Base-by-base conservation (phyloP, 1,140 invertebrate species). In the Aphaenogaster floridana region DNA sequence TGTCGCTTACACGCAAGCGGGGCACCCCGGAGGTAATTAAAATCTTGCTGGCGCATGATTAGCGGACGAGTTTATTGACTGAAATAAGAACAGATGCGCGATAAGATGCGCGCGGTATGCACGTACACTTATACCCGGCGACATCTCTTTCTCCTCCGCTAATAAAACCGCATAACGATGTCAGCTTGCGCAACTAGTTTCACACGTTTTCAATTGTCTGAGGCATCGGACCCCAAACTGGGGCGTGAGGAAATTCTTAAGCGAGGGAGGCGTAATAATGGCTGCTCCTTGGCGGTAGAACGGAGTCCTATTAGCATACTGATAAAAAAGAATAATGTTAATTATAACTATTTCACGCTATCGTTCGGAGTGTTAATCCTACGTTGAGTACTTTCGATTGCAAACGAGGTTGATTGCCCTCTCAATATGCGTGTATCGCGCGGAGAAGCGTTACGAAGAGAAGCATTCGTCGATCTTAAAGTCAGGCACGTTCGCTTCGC, bases 171-270 rank as follows among this genome's bases (percentile, higher is more conserved):
- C 69, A 84, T 84, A 84, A 84, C 80, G 54, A 84, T 50, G 69
- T 48, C 80, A 39, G 69, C 69, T 74, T 84, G 57, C 66, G 79
- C 66, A 81, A 81, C 45, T 42, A 50, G 69, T 39, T 71, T 74
- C 69, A 48, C 80, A 76, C 80, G 54, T 84, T 84, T 84, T 52
- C 80, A 76, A 74, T 81, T 81, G 79, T 81, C 79, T 71, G n/a
- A 57, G 39, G 15, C 78, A 68, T 79, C 39, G 54, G 42, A 17
- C 39, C 39, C 39, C 48, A 52, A 81, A 81, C 79, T 71, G 50
- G 66, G 79, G 66, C 79, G 79, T 48, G 80, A 36, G 80, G 54
- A 74, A 84, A 72, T 83, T 84, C 69, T 39, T 50, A 3, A 7
- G 80, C 54, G 17, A 48, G 13, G 48, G 50, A 57, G 36, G 48